Percentiles rank a stretch among this genome's conserved stretches.
Conservation (phyloP, 2,113 vertebrate genomes). For the Carassius auratus region DNA sequence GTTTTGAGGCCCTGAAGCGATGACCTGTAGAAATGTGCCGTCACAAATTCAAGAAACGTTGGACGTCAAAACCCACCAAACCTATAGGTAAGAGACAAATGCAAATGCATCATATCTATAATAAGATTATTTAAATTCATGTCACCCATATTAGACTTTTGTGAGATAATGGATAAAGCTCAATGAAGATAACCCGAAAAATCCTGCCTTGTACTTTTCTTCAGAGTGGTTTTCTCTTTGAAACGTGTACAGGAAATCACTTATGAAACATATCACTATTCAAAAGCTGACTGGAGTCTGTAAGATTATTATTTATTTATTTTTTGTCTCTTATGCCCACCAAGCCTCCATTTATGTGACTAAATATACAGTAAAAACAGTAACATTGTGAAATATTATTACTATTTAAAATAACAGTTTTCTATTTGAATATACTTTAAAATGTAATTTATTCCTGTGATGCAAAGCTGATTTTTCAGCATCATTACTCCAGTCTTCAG, state of each 20-base stretch:
- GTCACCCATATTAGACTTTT: neutral
- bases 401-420: neutral
- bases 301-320: no score
- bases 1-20: neutral
- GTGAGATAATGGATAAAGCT: neutral
- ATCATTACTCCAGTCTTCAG: neutral
- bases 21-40: neutral
- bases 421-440: neutral
- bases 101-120: neutral
- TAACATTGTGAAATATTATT: neutral
- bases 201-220: neutral
- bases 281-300: neutral
- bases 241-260: neutral
- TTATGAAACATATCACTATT: neutral
- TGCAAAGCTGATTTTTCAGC: neutral
- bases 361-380: neutral
- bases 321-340: neutral
- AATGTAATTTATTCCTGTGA: no score
- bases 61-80: neutral
- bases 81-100: neutral
- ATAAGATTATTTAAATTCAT: neutral
- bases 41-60: neutral
- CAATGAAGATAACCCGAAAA: neutral
- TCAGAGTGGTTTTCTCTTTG: neutral
- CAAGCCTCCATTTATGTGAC: neutral